phyloP scores from a whole-genome alignment of 2,888 invertebrate species.

The Podabrus alpinus region DNA sequence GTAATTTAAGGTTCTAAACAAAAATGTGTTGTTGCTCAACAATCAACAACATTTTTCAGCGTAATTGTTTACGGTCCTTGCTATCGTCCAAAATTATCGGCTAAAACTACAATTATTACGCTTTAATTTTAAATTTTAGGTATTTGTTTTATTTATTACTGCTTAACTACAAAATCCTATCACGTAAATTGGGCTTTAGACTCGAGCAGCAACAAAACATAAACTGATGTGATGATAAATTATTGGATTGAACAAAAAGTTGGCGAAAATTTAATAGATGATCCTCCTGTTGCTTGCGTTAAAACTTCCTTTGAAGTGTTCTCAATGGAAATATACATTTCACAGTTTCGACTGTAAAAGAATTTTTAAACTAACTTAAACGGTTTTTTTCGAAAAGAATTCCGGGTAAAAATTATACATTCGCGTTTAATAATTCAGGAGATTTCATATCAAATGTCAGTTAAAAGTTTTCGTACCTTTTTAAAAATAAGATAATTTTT shows the following conservation, averaged over 20 bases:
- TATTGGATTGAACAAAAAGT: not conserved
- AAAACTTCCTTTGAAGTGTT: not conserved
- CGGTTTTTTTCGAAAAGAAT: not conserved
- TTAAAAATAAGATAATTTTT: too few species aligned
- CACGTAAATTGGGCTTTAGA: not conserved
- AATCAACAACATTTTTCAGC: not conserved
- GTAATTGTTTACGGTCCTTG: not conserved
- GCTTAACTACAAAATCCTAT: not conserved
- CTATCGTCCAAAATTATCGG: not conserved
- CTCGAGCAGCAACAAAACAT: not conserved
- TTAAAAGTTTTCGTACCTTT: too few species aligned
- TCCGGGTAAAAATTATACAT: not conserved
- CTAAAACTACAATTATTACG: not conserved
- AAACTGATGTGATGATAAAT: not conserved
- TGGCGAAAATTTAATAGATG: not conserved
- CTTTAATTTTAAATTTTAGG: not conserved
- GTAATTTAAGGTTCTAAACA: not conserved
- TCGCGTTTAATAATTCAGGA: not conserved
- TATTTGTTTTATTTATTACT: not conserved
- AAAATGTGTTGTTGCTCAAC: too few species aligned
- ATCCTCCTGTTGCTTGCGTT: not conserved
- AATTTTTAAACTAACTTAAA: not conserved
- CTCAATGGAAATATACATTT: not conserved
- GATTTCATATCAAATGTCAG: not conserved
- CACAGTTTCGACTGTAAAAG: not conserved